Evolutionary conservation across 2,797 vertebrate species (phyloP), one percentile per base, ranked within the genome.

Genomic region (Helarctos malayanus): DNA sequence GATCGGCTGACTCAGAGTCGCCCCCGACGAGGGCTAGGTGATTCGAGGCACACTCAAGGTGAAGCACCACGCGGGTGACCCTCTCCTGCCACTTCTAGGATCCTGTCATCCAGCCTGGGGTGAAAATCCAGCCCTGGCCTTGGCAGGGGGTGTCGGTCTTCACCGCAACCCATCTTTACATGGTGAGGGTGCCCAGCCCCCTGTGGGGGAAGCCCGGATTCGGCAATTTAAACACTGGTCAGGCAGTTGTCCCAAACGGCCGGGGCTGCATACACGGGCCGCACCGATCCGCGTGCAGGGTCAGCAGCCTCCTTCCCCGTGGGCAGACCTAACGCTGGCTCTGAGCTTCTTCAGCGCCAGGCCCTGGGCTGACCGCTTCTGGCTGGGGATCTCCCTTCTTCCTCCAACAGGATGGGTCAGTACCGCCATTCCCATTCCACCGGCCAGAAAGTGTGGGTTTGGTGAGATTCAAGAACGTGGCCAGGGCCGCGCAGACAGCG

Each of bases 231-330:
- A 71, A 61, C n/a, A 8, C 61, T 4, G 1, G 38, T 5, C 10
- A 3, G 76, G 29, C 1, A 1, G 2, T 12, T 12, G 23, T 57
- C n/a, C 19, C 5, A n/a, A 32, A 25, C 6, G 32, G 45, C 68
- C 18, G 0, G 38, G 38, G 41, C 54, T 4, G 19, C 75, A 11
- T 3, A 4, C n/a, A 23, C 0, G 6, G 32, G 73, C 7, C 13
- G 29, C 27, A 1, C 52, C 9, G 12, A 13, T 11, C 68, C 21
- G 3, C 4, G 9, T 19, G 21, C 27, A 38, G n/a, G 18, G 3
- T 3, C 18, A 21, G 21, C 32, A 3, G 65, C 41, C 16, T 35
- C 47, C 47, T 2, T 2, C 47, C 10, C 1, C 0, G 29, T 0
- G 3, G 38, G 63, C 4, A 23, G 84, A 35, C 27, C 38, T 27